Conservation (phyloP, 2,888 invertebrate genomes). For the Dyspetes luteomarginatus region DNA sequence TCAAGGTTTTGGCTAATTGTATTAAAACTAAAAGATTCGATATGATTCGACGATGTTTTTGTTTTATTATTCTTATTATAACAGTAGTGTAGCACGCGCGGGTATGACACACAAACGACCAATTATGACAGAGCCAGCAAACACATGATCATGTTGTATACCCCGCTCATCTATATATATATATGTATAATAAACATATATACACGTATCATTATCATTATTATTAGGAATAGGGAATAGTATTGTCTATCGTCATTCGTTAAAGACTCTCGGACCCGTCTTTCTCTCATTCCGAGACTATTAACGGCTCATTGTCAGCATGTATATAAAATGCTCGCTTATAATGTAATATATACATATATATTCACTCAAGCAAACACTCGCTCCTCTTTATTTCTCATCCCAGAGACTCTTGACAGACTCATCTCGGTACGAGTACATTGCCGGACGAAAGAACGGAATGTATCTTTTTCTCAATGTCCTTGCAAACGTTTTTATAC, state of each 20-base stretch:
- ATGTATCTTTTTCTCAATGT: too few species aligned
- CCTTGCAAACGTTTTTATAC: too few species aligned
- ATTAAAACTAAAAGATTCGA: conserved; percentile 55
- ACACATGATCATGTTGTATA: conserved; percentile 35
- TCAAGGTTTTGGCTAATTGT: conserved; percentile 56
- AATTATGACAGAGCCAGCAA: conserved; percentile 47
- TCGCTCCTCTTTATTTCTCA: too few species aligned
- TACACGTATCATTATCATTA: neutral
- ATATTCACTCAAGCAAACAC: too few species aligned
- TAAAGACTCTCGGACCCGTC: neutral
- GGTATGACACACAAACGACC: conserved; percentile 30
- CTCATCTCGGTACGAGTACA: too few species aligned
- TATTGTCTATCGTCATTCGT: neutral
- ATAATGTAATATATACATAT: too few species aligned
- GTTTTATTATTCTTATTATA: conserved; percentile 16
- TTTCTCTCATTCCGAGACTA: neutral
- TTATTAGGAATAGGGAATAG: too few species aligned
- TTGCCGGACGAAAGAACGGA: too few species aligned
- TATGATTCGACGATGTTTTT: conserved; percentile 41
- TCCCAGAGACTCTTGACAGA: too few species aligned
- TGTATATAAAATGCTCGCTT: too few species aligned
- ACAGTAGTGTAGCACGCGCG: too few species aligned
- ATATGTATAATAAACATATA: neutral
- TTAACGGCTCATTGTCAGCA: too few species aligned
- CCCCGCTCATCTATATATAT: neutral